Evolutionary conservation across 2,113 vertebrate genomes (phyloP), one percentile per base, ranked within the genome.

Genomic region (Nematolebias whitei): DNA sequence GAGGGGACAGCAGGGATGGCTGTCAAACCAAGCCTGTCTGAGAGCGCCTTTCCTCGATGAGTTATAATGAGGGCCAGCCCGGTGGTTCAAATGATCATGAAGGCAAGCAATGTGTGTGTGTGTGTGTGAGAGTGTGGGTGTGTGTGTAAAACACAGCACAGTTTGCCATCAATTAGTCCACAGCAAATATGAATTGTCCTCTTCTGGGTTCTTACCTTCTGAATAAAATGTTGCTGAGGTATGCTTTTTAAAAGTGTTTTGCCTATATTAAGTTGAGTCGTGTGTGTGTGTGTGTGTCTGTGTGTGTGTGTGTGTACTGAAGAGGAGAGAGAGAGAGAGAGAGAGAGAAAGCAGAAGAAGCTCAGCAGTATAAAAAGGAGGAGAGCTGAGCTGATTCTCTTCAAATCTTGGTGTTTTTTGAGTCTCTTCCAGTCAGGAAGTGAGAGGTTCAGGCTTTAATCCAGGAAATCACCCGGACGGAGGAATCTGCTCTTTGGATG

Each of bases 11-110:
- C 59, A 47, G 74, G 78, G 74, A 80, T 29, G 75, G 68, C 79
- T 87, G 88, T 89, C 88, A 89, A 61, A 83, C 76, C 79, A 69
- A 71, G 80, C 54, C 84, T 65, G 75, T 59, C 69, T 62, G 13
- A 77, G 70, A 84, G 79, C 50, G 19, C 68, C 44, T 80, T 78
- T 82, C 58, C 51, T 57, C 8, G 86, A 85, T 83, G 84, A 88
- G 76, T 76, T 83, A 71, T 88, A 88, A 85, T 74, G 79, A 87
- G 76, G 76, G 52, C 80, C 56, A 41, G 59, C 76, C 80, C 84
- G 80, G 80, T 86, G 78, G 71, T 74, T 78, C 2, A 79, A 81
- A 83, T 71, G 14, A 84, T 65, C 24, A 59, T 13, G 43, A 54
- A 63, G 41, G 50, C 43, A 56, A 62, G 12, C 29, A 35, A 62